Evolutionary conservation across 2,797 vertebrate genomes (phyloP), one percentile per base, ranked within the genome.

Genomic region (Nasua narica): DNA sequence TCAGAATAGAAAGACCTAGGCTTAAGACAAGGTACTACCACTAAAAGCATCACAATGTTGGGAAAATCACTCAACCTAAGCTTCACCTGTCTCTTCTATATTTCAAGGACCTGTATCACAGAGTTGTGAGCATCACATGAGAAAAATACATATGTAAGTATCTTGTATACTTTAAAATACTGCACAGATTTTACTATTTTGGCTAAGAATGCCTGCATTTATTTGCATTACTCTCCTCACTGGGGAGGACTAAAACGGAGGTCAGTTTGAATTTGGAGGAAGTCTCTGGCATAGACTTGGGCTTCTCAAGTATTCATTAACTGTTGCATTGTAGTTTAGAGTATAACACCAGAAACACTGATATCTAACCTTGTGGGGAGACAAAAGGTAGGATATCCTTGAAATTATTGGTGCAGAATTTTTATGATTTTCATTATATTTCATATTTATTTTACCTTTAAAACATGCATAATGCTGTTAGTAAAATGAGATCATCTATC

Each of bases 361-460:
- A 95, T 48, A 58, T 19, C 27, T 90, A 48, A 65, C 19, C 12
- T 79, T 69, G 2, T 32, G 13, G 29, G n/a, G 35, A 83, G 25
- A 83, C 11, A 72, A 87, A 88, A 77, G 23, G 1, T 92, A 83
- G 5, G 23, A 29, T 14, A 83, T 43, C 2, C 48, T 85, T 25
- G 25, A 94, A 91, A 89, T 86, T 86, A 83, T 0, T 43, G 18
- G 46, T 76, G 27, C 19, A 67, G 32, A 74, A 86, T 70, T 85
- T 40, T 62, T 19, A 85, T 35, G 43, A 37, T 40, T 91, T 89
- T 90, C 83, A 90, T 46, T 78, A 54, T 4, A 90, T 90, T 87
- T 95, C 16, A 40, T 69, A 60, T 76, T 87, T 95, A 76, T 87
- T 95, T 95, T 87, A 32, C 43, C n/a, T 79, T 96, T 27, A 76